Conservation (phyloP, 1,140 invertebrate species). For the Euschistus heros region DNA sequence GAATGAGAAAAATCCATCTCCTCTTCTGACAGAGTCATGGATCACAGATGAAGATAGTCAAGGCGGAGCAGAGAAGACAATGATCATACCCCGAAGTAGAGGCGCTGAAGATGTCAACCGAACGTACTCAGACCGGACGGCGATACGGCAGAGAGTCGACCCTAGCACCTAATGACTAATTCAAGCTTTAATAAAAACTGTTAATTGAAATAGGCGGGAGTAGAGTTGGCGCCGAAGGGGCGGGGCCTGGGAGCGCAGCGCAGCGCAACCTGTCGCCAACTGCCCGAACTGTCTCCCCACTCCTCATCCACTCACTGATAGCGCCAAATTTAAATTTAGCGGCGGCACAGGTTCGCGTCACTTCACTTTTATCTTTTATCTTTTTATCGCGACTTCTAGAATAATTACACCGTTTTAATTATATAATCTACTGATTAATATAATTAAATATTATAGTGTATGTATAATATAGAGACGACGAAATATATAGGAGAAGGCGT, state of each 20-base stretch:
- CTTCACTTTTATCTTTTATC: too few relatives aligned
- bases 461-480: too few relatives aligned
- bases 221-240: neutral
- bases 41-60: neutral
- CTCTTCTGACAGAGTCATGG: constrained; percentile 11
- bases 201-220: constrained; percentile 14
- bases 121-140: neutral
- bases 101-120: neutral
- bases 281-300: neutral
- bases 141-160: neutral
- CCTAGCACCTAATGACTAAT: constrained; percentile 9
- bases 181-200: constrained; percentile 3
- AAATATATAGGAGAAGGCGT: too few relatives aligned
- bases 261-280: neutral
- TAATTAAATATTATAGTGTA: too few relatives aligned
- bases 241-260: neutral
- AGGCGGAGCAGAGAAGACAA: too few relatives aligned
- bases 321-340: too few relatives aligned
- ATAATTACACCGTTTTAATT: too few relatives aligned
- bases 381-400: too few relatives aligned
- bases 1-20: constrained; percentile 14
- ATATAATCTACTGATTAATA: too few relatives aligned
- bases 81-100: too few relatives aligned
- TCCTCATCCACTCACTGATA: neutral
- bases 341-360: neutral